Evolutionary conservation across 2,113 vertebrate genomes (phyloP), one percentile per base, ranked within the genome.

Genomic region (Dipodomys spectabilis): DNA sequence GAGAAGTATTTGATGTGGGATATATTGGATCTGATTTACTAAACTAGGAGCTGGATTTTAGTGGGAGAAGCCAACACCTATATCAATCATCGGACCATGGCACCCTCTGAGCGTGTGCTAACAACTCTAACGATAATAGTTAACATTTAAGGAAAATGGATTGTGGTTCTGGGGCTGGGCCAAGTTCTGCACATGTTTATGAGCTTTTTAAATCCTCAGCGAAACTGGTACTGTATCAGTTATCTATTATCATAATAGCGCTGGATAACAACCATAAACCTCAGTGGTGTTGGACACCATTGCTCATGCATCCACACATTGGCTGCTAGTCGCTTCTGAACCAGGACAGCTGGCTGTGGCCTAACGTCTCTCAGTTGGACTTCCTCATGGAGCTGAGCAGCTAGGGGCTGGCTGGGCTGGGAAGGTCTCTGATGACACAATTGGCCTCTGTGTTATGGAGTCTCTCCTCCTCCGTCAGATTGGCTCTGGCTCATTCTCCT

Each of bases 211-310:
- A 90, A 79, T 91, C 30, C 44, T 57, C 68, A 79, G 81, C 62
- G 78, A 82, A 82, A 85, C 9, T 2, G n/a, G n/a, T 62, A 71
- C 84, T 88, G 39, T 85, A 72, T 45, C 23, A 8, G 82, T 80
- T 96, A 85, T 74, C 87, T 90, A 13, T 49, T 64, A 35, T 71
- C 39, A 12, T 45, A 62, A 60, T 68, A 45, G 92, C 20, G 30
- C 68, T 87, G 77, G 12, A 28, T 88, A 82, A 89, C 1, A 30
- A 86, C 86, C 77, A 79, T 96, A 91, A 95, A 67, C 23, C 82
- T 75, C 75, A 62, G 82, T 9, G 67, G 88, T 67, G 23, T 4
- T 39, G 67, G 57, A 30, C 27, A 23, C 39, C n/a, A n/a, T 81
- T 68, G 67, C 39, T 74, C 27, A 10, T 6, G 60, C n/a, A 16